Conservation (phyloP, 2,888 invertebrate species). For the Agonopterix heracliana region DNA sequence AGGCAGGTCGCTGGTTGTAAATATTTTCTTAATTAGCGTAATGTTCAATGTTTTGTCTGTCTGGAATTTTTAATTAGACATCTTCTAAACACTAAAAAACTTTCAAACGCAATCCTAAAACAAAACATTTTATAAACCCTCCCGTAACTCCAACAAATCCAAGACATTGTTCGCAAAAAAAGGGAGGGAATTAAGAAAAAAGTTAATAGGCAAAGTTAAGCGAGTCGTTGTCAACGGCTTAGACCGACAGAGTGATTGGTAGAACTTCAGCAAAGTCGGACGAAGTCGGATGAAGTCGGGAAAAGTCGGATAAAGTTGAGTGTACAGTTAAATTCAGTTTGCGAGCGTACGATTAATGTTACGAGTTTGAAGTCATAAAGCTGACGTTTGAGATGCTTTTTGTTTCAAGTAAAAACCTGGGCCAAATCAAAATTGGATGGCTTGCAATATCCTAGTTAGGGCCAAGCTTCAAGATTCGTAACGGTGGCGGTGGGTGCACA, state of each 20-base stretch:
- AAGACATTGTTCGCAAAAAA: slow-evolving; percentile 9
- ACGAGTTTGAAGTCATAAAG: slow-evolving; percentile 23
- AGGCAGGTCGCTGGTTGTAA: no score
- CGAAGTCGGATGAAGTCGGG: background rate
- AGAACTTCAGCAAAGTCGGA: slow-evolving; percentile 14
- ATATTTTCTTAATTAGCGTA: no score
- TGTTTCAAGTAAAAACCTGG: background rate
- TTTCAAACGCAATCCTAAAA: background rate
- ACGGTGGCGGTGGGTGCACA: no score
- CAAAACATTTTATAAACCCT: slow-evolving; percentile 11
- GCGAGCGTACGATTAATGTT: slow-evolving; percentile 15
- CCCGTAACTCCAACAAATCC: slow-evolving; percentile 7
- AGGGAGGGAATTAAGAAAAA: slow-evolving; percentile 22
- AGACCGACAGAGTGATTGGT: slow-evolving; percentile 41
- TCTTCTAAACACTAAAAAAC: no score
- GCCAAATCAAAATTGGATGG: no score
- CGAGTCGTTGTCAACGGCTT: slow-evolving; percentile 49
- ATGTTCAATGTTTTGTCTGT: no score
- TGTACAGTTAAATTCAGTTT: slow-evolving; percentile 3
- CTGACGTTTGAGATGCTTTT: background rate
- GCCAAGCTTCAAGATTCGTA: no score
- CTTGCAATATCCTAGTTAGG: no score
- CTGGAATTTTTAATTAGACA: no score
- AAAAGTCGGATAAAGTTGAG: background rate
- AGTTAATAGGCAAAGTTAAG: slow-evolving; percentile 52